Evolutionary conservation across 2,113 vertebrate species (phyloP).

Genomic region (Calypte anna): DNA sequence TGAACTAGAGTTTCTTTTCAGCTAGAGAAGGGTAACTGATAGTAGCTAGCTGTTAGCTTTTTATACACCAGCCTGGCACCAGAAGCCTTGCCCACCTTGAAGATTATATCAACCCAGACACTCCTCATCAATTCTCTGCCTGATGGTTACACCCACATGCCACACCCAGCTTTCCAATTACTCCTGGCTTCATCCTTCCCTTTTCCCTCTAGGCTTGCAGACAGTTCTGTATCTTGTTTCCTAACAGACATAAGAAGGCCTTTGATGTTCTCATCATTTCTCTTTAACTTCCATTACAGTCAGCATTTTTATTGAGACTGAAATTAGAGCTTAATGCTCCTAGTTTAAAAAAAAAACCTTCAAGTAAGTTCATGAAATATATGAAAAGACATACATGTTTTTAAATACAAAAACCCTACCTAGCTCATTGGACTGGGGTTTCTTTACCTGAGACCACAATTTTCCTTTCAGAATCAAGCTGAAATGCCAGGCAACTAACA

Average conservation of each 20-base stretch:
- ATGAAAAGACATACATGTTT: conserved; percentile 14
- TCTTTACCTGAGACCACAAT: neutral
- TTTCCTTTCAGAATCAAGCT: neutral
- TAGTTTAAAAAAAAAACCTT: conserved; percentile 28
- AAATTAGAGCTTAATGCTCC: conserved; percentile 52
- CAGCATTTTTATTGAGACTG: conserved; percentile 67
- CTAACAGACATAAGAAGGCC: conserved; percentile 67
- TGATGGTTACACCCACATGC: neutral
- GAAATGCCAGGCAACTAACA: neutral
- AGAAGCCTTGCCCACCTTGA: neutral
- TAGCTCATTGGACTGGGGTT: neutral
- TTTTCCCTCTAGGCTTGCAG: conserved; percentile 41
- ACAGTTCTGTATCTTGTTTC: conserved; percentile 60
- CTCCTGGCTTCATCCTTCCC: conserved; percentile 33
- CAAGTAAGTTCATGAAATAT: conserved; percentile 35
- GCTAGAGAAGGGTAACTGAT: neutral
- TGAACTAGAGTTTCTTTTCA: neutral
- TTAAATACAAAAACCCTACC: conserved; percentile 5
- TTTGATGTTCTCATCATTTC: conserved; percentile 66
- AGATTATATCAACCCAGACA: neutral
- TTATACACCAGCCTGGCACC: neutral
- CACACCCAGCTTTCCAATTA: conserved; percentile 32
- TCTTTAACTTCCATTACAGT: conserved; percentile 59
- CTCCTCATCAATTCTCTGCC: neutral
- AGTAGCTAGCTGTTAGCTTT: neutral